A percentile compares a stretch with the other conserved stretches of the same genome.
These are phyloP conservation scores for Tinea semifulvella DNA, from an alignment of 2,888 invertebrate species.

Conservation along the genomic window DNA sequence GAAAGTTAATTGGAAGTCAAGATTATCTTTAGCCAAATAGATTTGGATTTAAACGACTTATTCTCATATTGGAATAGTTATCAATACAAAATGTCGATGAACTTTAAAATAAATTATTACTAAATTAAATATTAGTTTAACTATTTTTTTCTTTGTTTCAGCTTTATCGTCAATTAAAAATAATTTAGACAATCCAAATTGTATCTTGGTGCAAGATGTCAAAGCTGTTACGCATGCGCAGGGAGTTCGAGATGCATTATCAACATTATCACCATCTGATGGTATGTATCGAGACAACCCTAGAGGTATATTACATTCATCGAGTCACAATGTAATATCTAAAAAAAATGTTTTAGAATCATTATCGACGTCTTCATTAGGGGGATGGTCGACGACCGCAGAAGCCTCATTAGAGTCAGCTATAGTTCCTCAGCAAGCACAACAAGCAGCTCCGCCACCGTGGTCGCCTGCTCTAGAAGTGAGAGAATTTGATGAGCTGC, in stretches of 20 bases:
- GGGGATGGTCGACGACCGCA: slow-evolving; percentile 61
- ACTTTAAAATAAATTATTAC: slow-evolving; percentile 1
- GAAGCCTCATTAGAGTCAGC: slow-evolving; percentile 65
- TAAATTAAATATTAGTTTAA: slow-evolving; percentile 1
- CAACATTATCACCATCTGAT: slow-evolving; percentile 58
- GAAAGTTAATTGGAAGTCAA: slow-evolving; percentile 44
- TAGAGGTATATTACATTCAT: slow-evolving; percentile 7
- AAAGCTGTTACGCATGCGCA: slow-evolving; percentile 89
- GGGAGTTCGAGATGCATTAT: slow-evolving; percentile 77
- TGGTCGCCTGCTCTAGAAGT: slow-evolving; percentile 82
- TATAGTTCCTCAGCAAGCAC: slow-evolving; percentile 72
- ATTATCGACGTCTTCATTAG: slow-evolving; percentile 57
- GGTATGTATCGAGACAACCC: slow-evolving; percentile 30
- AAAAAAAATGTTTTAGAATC: slow-evolving; percentile 66
- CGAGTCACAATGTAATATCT: slow-evolving; percentile 17
- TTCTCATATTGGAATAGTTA: background rate
- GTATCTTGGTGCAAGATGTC: slow-evolving; percentile 89
- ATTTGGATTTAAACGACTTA: slow-evolving; percentile 10
- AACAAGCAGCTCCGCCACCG: slow-evolving; percentile 79
- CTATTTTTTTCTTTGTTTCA: slow-evolving; percentile 59
- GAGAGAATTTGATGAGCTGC: slow-evolving; percentile 84
- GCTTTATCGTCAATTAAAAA: slow-evolving; percentile 91
- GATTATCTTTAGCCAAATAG: slow-evolving; percentile 24
- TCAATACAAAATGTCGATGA: background rate
- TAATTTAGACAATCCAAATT: slow-evolving; percentile 87